Base-by-base conservation (phyloP, 2,888 invertebrate species). In the Monoplex corrugatus region DNA sequence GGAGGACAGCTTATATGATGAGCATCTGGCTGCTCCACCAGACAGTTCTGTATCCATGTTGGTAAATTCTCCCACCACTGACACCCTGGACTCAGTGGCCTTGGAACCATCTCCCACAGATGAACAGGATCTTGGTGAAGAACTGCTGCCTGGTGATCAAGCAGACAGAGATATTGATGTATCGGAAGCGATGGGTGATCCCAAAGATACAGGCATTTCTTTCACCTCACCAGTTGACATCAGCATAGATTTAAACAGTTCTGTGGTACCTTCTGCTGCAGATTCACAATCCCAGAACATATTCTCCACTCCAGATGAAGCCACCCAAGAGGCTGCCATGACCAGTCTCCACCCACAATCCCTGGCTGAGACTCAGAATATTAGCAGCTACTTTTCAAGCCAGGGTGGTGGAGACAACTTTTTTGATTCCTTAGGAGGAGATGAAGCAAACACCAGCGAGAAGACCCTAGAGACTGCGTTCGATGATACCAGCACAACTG, bases 11-110 rank as follows among this genome's bases (percentile, higher is more conserved):
- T 43, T 83, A 28, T 45, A 68, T 45, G 88, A 88, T 23, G 88
- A 88, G 19, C 44, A 88, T 28, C 80, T 88, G 82, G 72, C 23
- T 2, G 87, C 86, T 28, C 90, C 90, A 35, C 85, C n/a, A 10
- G 78, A 75, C 28, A 86, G 75, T 28, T 8, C 80, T 5, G 50
- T 44, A 8, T 89, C 91, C 63, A 63, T 90, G 50, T 87, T 94
- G 87, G 92, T 93, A n/a, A 94, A 94, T 82, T 95, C 95, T 19
- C 92, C 94, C 19, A 95, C 95, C 0, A 94, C 94, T 68, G 95
- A 94, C 86, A 95, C 95, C 19, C 90, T 95, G 43, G 95, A 95
- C 88, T 95, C 95, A 87, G 95, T 95, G 13, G 92, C 92, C 45
- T 90, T 95, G 23, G 95, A 94, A 82, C 92, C 94, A 16, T 92